Evolutionary conservation across 37 sponge, comb jelly and placozoan genomes (phyloP).

Genomic region (Tethya wilhelma): DNA sequence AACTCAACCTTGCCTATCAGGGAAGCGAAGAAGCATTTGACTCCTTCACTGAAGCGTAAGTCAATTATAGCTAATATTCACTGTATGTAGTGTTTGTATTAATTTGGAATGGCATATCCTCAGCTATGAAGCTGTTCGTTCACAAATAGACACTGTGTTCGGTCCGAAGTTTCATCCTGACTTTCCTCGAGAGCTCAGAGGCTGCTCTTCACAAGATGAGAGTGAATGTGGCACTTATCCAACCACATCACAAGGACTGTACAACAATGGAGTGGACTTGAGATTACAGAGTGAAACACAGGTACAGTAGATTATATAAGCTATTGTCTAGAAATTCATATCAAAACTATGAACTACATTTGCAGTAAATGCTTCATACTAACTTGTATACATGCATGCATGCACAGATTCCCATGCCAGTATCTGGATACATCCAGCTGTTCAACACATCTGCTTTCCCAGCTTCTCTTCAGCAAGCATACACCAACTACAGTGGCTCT

Average conservation of each 20-base stretch:
- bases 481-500: constrained; percentile 2
- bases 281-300: too few relatives aligned
- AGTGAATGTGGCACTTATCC: constrained; percentile 86
- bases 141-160: constrained; percentile 67
- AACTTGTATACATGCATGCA: too few relatives aligned
- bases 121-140: constrained; percentile 70
- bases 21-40: constrained; percentile 19
- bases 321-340: background rate
- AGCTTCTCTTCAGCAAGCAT: background rate
- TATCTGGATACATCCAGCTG: constrained; percentile 52
- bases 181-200: constrained; percentile 60
- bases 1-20: constrained; percentile 4
- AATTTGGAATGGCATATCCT: too few relatives aligned
- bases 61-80: background rate
- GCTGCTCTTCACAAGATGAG: constrained; percentile 39
- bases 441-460: constrained; percentile 4
- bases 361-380: background rate
- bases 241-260: constrained; percentile 44
- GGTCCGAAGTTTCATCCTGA: constrained; percentile 63
- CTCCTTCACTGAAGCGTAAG: constrained; percentile 55
- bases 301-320: too few relatives aligned
- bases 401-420: constrained; percentile 71
- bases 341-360: background rate
- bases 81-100: background rate
- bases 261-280: constrained; percentile 61